Percentiles rank a stretch among this genome's conserved stretches.
Conservation (phyloP, 2,888 invertebrate genomes). For the Electrophaes corylata region DNA sequence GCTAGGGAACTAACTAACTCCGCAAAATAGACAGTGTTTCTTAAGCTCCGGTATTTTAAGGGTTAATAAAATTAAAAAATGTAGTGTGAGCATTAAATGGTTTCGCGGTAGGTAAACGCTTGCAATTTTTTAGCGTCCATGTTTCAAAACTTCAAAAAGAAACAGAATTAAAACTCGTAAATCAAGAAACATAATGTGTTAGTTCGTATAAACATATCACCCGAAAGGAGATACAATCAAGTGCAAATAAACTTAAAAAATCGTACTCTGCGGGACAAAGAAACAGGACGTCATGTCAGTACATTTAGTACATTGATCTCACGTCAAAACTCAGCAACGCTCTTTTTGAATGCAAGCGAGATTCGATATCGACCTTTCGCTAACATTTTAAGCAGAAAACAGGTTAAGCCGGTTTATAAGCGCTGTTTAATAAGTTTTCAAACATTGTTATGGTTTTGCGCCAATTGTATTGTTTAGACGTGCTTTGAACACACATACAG, state of each 20-base stretch:
- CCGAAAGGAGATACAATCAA: constrained; percentile 24
- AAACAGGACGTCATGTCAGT: constrained; percentile 37
- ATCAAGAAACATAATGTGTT: constrained; percentile 23
- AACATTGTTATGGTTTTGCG: neutral
- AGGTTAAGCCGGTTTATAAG: neutral
- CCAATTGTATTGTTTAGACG: no score
- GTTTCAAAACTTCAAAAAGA: constrained; percentile 1
- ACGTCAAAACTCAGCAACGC: constrained; percentile 59
- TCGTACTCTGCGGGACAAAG: constrained; percentile 37
- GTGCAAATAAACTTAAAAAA: constrained; percentile 23
- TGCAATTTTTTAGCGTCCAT: neutral
- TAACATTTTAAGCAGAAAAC: constrained; percentile 1
- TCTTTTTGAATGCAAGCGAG: constrained; percentile 66
- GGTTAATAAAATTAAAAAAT: neutral
- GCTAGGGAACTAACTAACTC: no score
- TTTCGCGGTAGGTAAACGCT: neutral
- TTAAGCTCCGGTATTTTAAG: neutral
- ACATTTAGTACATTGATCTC: constrained; percentile 47
- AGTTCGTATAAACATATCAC: constrained; percentile 13
- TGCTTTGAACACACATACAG: no score
- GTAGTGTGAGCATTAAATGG: neutral
- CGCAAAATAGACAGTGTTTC: no score
- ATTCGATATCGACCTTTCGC: constrained; percentile 52
- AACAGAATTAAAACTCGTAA: constrained; percentile 20
- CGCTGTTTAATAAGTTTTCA: neutral